Evolutionary conservation across 2,797 vertebrate genomes (phyloP), one percentile per base, ranked within the genome.

Genomic region (Onychomys torridus): DNA sequence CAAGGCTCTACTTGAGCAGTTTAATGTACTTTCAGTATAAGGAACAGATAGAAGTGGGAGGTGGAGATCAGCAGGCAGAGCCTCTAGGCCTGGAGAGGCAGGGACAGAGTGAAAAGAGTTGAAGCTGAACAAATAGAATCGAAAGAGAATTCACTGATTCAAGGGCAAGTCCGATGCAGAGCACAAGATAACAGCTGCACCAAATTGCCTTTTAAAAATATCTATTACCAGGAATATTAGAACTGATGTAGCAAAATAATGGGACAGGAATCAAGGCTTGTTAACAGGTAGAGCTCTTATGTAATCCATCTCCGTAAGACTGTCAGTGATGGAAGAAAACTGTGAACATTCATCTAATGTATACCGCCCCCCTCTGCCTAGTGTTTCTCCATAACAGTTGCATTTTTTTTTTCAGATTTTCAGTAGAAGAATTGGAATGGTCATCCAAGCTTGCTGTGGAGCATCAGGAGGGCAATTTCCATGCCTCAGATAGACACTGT

Each of bases 391-490:
- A 46, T 32, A 84, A 77, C 86, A 90, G 59, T 83, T 96, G 86
- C 9, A 16, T 94, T 96, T 97, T 83, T 78, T n/a, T 96, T 96
- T 96, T 85, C 86, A 95, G 55, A 93, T 93, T 88, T 82, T 76
- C n/a, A 34, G 71, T 63, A 92, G 17, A 96, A 95, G 91, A 88
- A 78, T 10, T 71, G 71, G 90, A 85, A 96, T 95, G 96, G 93
- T 94, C 91, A 92, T 21, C 27, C 27, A 81, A 92, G 78, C 46
- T 81, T 97, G 96, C 92, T 84, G 1, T 78, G 49, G n/a, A 87
- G 81, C 71, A 84, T 71, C 93, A 46, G 94, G 84, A 89, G 67
- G 75, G 25, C 77, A 84, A 95, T 69, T 92, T 90, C 81, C 89
- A 95, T 25, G 78, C 43, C 92, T 96, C 93, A 34, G 46, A 89